These are phyloP conservation scores for Melanargia galathea DNA, from an alignment of 2,888 invertebrate species.

Conservation along the genomic window DNA sequence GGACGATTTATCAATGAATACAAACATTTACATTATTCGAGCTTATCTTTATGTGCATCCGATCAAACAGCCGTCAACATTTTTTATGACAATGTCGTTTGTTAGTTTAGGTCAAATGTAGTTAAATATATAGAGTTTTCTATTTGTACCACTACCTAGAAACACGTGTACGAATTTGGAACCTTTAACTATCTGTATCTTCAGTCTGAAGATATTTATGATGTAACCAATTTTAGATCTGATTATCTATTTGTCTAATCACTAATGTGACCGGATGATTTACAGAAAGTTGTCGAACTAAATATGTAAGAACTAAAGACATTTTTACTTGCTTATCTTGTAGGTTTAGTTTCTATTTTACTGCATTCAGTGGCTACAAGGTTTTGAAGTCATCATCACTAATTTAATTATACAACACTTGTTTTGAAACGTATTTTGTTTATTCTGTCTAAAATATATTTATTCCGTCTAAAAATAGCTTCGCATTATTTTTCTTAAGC, in stretches of 20 bases:
- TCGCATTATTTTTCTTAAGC: not conserved
- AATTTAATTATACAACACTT: no score
- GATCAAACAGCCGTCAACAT: not conserved
- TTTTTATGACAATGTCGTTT: not conserved
- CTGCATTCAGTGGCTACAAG: no score
- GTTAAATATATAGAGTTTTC: not conserved
- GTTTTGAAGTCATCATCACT: no score
- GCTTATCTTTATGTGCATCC: conserved; percentile 8
- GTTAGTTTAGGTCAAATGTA: conserved; percentile 13
- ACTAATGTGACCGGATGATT: no score
- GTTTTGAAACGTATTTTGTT: not conserved
- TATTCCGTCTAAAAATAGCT: not conserved
- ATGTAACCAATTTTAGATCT: no score
- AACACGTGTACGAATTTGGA: not conserved
- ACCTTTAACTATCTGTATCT: not conserved
- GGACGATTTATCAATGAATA: conserved; percentile 7
- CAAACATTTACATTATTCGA: conserved; percentile 13
- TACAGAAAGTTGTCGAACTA: no score
- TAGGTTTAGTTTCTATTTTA: no score
- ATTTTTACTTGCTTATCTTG: no score
- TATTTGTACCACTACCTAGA: not conserved
- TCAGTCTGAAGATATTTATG: no score
- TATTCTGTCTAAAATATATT: no score
- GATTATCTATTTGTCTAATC: no score
- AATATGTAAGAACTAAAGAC: no score